These are phyloP conservation scores for Stomorhina lunata DNA, from an alignment of 2,888 invertebrate genomes.

Conservation along the genomic window DNA sequence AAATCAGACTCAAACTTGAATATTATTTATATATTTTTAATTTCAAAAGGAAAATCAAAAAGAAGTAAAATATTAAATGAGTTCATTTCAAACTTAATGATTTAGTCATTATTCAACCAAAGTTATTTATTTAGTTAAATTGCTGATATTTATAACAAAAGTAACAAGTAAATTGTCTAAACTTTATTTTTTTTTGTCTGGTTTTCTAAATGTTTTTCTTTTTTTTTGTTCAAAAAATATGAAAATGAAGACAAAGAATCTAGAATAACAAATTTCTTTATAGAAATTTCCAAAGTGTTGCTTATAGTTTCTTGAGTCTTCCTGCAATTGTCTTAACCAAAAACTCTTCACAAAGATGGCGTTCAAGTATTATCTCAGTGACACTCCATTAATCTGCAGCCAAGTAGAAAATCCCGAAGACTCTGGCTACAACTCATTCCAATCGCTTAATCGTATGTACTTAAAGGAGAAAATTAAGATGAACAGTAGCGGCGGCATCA, in stretches of 20 bases:
- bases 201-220: background rate
- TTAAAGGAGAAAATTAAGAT: constrained; percentile 23
- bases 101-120: constrained; percentile 60
- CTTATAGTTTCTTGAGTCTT: constrained; percentile 15
- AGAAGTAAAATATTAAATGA: constrained; percentile 41
- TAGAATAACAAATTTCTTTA: background rate
- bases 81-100: constrained; percentile 54
- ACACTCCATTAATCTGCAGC: constrained; percentile 67
- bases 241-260: background rate
- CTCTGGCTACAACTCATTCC: too few species aligned
- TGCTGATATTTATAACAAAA: constrained; percentile 34
- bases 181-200: background rate
- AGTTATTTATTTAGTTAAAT: constrained; percentile 48
- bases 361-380: constrained; percentile 64
- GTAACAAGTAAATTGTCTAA: constrained; percentile 11
- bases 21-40: constrained; percentile 27
- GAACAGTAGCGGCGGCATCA: constrained; percentile 30
- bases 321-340: constrained; percentile 39
- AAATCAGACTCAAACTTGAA: background rate
- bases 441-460: too few species aligned
- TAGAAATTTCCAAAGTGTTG: constrained; percentile 14
- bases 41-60: constrained; percentile 19
- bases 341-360: constrained; percentile 61
- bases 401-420: constrained; percentile 61
- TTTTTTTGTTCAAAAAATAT: background rate